phyloP scores from a whole-genome alignment of 2,888 invertebrate species.

The Oscheius sp. region DNA sequence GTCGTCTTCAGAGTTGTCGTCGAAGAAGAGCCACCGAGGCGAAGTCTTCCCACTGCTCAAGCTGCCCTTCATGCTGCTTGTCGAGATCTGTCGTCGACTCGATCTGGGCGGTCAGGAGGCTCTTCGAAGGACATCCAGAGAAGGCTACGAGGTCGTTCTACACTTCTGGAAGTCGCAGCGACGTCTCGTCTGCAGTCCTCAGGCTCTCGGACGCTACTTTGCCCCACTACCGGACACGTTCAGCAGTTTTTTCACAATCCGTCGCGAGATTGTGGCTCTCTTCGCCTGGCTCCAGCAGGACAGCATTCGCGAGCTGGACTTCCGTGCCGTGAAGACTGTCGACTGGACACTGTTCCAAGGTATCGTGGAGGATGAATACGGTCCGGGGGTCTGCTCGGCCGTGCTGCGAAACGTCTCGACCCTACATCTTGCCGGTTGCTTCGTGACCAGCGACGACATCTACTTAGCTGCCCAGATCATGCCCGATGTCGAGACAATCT shows the following conservation, averaged over 20 bases:
- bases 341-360: constrained; percentile 9
- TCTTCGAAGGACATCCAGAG: not conserved
- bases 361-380: constrained; percentile 4
- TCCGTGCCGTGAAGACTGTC: not conserved
- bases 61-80: constrained; percentile 15
- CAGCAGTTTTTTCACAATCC: not conserved
- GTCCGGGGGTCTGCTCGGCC: not conserved
- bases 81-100: constrained; percentile 4
- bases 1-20: too few relatives aligned
- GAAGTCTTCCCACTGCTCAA: not conserved
- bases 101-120: not conserved
- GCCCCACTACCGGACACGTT: not conserved
- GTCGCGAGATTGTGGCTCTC: not conserved
- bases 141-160: not conserved
- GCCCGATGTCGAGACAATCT: not conserved
- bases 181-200: not conserved
- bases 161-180: constrained; percentile 14
- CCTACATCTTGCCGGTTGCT: constrained; percentile 1
- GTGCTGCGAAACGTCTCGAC: not conserved
- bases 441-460: constrained; percentile 13
- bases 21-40: too few relatives aligned
- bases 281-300: constrained; percentile 7
- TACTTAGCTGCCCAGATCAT: not conserved
- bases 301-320: constrained; percentile 4
- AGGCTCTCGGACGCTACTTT: not conserved